Base-by-base conservation (phyloP, 1,140 invertebrate species). In the Lethrus apterus region DNA sequence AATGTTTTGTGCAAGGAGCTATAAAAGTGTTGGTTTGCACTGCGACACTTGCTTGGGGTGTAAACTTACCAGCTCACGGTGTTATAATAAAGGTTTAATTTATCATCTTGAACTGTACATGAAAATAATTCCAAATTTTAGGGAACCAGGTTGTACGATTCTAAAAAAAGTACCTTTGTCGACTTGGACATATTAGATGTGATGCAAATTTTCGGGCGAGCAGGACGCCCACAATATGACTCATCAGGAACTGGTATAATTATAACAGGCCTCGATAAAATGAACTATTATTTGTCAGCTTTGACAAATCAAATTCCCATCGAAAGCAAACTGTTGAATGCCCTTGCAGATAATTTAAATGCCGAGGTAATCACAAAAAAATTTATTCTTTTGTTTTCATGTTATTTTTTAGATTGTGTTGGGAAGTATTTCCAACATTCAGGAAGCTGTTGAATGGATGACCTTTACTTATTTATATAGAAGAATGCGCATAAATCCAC, bases 81-180 rank as follows among this genome's bases (percentile, higher is more conserved):
- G 96, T 99, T 48, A 85, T 99, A 35, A 99, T 99, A 53, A 86
- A 87, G 67, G 87, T 89, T 72, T 56, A 29, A 23, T 18, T 11
- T 20, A 31, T 29, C 4, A 40, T 40, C 20, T 30, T 30, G 15
- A 32, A 14, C 15, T 11, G 14, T 8, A 30, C 2, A 30, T 31
- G 41, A 11, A 13, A 10, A 30, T 13, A 30, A 30, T 43, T 47
- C 18, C 1, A 43, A 47, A 30, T 56, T 57, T 50, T 44, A 91
- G 85, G 96, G 97, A 15, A 99, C 97, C 8, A 90, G 97, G 66
- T 87, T 99, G 38, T 99, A 99, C 68, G 93, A 99, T 72, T 83
- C 94, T 11, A 93, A 93, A 57, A 88, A 89, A 55, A 94, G 95
- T 0, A 78, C 83, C 1, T 98, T 95, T 71, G 83, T 98, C 0